Base-by-base conservation (phyloP, 2,113 vertebrate genomes). In the Cinclus cinclus region DNA sequence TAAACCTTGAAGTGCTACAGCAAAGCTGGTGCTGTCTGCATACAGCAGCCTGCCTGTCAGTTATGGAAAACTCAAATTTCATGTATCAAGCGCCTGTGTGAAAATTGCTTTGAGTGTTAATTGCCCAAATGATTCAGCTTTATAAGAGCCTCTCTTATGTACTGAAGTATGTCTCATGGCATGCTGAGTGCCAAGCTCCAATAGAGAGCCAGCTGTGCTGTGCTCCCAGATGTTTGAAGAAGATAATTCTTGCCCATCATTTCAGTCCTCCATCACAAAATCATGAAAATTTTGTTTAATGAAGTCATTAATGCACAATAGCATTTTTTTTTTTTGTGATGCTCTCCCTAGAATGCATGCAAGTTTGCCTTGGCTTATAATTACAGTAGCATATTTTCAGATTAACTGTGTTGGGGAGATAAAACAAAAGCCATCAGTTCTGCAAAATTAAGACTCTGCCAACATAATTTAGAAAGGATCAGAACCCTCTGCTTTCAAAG, bases 61-160 rank as follows among this genome's bases (percentile, higher is more conserved):
- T 91, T 94, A 60, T 6, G 58, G 84, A 87, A 92, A 91, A 95
- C 52, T 93, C 58, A 73, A 64, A 93, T 96, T 96, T 95, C 89
- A 76, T 96, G 78, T 95, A 93, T 95, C 89, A 95, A 95, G 90
- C 75, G 83, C 69, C 77, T 96, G 80, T 95, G 94, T 90, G 96
- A 78, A 96, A 96, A 95, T 92, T 96, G 74, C 86, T 97, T 95
- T 82, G 74, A 95, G 92, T 94, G 86, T 89, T 97, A 97, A 96
- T 96, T 97, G 94, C 89, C 88, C 94, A 96, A 91, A 96, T 87
- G 95, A 96, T 97, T 96, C 96, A 96, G 94, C 58, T 93, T 92
- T 75, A 47, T 82, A 95, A 97, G 80, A 94, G 88, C 31, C 73
- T 89, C 86, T 96, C 90, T 96, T 59, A 89, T 39, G 89, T 93